Base-by-base conservation (phyloP, 2,888 invertebrate genomes). In the Cheilosia pagana region DNA sequence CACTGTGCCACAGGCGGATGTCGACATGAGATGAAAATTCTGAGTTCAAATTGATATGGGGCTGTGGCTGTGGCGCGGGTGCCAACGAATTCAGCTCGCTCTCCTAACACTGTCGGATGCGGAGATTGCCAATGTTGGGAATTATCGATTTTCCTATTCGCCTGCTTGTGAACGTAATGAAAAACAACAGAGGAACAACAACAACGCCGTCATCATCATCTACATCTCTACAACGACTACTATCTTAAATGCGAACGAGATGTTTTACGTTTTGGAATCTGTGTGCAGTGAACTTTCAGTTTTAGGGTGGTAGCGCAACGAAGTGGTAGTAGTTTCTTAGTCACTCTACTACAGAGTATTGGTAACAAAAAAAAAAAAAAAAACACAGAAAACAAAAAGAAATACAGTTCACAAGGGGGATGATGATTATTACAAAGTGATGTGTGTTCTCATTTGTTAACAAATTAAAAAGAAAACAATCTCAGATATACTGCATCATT, bases 41-140 rank as follows among this genome's bases (percentile, higher is more conserved):
- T 74, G 63, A 77, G 63, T 72, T 45, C 12, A 57, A 45, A 53
- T 14, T 45, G 8, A 53, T 48, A 14, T 68, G 53, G 55, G 59
- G 70, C 67, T 60, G 65, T 43, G 35, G 50, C 43, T 35, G 53
- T 16, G 43, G 65, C 12, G 39, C 28, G 62, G 65, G 59, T 65
- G 57, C 59, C 74, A 59, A 45, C 43, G 57, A 78, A 72, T 48
- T 16, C 53, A 75, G 75, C 57, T 72, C 76, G 76, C 87, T 87
- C 87, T 87, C 81, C 82, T 87, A 87, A 81, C 82, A 83, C 75
- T 86, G 86, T 87, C 86, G 45, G 59, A 35, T 79, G 76, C 60
- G 63, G 75, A 62, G 85, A 75, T 87, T 89, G 89, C 89, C 89
- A 90, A 90, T 88, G 88, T 90, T 89, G 87, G 88, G 88, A 87